Evolutionary conservation across 2,797 vertebrate species (phyloP).

Genomic region (Parotocinclus haroldoi): DNA sequence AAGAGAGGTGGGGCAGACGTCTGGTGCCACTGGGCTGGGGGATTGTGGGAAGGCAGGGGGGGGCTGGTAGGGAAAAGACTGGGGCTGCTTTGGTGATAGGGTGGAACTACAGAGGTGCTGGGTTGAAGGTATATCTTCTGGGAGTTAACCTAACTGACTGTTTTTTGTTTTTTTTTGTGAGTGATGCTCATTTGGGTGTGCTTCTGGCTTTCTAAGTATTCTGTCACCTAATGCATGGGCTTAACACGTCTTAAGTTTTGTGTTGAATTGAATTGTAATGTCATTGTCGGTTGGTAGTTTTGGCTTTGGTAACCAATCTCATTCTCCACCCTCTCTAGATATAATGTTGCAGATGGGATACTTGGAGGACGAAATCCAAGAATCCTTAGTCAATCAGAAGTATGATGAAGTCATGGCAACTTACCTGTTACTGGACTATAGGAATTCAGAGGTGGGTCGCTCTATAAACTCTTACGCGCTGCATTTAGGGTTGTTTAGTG

Average conservation of each 20-base stretch:
- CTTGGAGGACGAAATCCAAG: constrained; percentile 83
- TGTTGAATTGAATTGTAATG: background rate
- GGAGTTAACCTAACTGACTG: background rate
- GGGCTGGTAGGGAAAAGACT: background rate
- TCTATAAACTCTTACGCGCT: background rate
- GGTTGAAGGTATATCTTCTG: constrained; percentile 9
- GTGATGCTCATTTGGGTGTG: background rate
- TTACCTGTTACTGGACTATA: constrained; percentile 84
- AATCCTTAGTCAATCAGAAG: constrained; percentile 81
- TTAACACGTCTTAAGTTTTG: too few relatives aligned
- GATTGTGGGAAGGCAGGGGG: constrained; percentile 6
- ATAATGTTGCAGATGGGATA: constrained; percentile 96
- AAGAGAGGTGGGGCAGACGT: constrained; percentile 49
- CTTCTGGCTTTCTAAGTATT: too few relatives aligned
- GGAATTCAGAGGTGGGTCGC: constrained; percentile 43
- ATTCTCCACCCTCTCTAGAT: constrained; percentile 64
- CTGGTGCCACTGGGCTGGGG: constrained; percentile 24
- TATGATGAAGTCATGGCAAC: constrained; percentile 93
- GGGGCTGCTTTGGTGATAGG: constrained; percentile 23
- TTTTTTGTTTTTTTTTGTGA: background rate
- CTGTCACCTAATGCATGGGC: background rate
- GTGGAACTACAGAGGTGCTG: constrained; percentile 7
- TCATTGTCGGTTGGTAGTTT: background rate
- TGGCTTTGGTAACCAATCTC: background rate
- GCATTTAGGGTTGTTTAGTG: background rate